Base-by-base conservation (phyloP, 1,140 invertebrate species). In the Megalopta genalis region DNA sequence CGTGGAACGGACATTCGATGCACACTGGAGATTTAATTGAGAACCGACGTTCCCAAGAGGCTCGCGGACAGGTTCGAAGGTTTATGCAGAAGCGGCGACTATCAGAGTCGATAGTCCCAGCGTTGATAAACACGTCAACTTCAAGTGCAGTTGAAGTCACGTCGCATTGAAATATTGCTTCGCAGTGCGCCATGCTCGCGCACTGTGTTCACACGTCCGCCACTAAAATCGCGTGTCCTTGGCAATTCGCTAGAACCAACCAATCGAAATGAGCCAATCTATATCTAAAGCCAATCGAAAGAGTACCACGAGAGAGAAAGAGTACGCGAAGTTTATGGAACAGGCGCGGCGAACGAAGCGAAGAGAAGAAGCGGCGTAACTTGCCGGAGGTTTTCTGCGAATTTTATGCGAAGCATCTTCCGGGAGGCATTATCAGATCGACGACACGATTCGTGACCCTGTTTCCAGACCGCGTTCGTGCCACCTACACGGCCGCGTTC, bases 401-500 rank as follows among this genome's bases (percentile, higher is more conserved):
- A 71, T 46, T 46, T 46, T 46, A 9, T 12, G 67, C 59, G 54
- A 54, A 71, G 52, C 63, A 71, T 46, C 68, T 63, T 77, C 59
- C 76, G 76, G 67, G 52, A 25, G 10, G 21, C 18, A n/a, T 78
- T 78, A 72, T 78, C 68, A 25, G 76, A 77, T 77, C 39, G 46
- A 37, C 67, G 23, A 54, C 52, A 57, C 67, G 65, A 84, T 69
- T 84, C 68, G 64, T 75, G 71, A 70, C 66, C 70, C 70, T 84
- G 68, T 85, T 84, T 81, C 69, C 60, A n/a, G 46, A 9, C 63
- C 23, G n/a, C 54, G 54, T 66, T 62, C 12, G 52, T 72, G 57
- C 85, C 84, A 85, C 79, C 84, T 84, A 87, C 86, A 80, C 87
- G 79, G 79, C 84, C 74, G 62, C 79, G 69, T 82, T 83, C 84